Base-by-base conservation (phyloP, 2,888 invertebrate species). In the Cerceris ruficornis region DNA sequence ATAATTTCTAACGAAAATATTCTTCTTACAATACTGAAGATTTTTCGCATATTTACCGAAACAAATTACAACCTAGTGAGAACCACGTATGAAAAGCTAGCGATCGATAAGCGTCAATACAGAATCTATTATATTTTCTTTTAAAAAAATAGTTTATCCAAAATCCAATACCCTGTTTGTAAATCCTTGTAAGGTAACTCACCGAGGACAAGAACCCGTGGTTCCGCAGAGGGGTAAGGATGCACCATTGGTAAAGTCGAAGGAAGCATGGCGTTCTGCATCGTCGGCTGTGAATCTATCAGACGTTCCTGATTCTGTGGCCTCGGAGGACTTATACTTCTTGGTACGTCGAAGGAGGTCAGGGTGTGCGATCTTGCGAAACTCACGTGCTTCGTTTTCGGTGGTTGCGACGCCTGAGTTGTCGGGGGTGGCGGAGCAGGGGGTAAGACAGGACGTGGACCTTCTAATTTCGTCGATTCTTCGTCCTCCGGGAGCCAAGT, bases 301-400 rank as follows among this genome's bases (percentile, higher is more conserved):
- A 92, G 88, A 85, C 94, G 90, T 81, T 92, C 92, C 70, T 90
- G 90, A 84, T 90, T 91, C 75, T 89, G 94, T 58, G 94, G 93
- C 93, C 94, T 93, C 60, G 91, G 90, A 41, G 83, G 89, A 93
- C 93, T 93, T 89, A 86, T 93, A 90, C 82, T 93, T 84, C 88
- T 93, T 77, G 93, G 92, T 65, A 90, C 85, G 87, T 97, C 97
- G 89, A 97, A 97, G 6, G 97, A 97, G 42, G 97, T 96, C 83
- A 97, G 92, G 0, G 97, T 97, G 90, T 97, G 97, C 6, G 97
- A 97, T 72, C 97, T 94, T 60, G 97, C 97, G 90, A 98, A 98
- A 87, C 97, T 97, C 49, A 98, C 98, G 92, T 98, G 98, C 91
- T 98, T 98, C 81, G 96, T 95, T 92, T 97, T 96, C 85, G 95